Evolutionary conservation across 1,140 invertebrate species (phyloP), one percentile per base, ranked within the genome.

Genomic region (Oedothorax gibbosus): DNA sequence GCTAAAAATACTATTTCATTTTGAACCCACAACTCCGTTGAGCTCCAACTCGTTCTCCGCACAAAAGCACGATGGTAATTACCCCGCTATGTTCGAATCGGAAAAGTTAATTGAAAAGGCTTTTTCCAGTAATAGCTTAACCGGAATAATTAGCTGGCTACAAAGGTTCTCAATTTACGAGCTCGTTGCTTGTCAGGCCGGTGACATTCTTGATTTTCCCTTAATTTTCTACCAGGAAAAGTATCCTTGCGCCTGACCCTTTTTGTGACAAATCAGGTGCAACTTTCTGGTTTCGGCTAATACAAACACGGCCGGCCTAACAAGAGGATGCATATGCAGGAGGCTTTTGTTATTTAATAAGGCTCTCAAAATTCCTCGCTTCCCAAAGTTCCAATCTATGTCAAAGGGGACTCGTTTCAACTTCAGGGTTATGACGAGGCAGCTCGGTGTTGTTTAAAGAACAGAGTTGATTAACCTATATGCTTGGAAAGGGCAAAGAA

Each of bases 281-380:
- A 73, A 82, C 66, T 75, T 84, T 84, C 81, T 64, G 57, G 71
- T 84, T 84, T 82, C 21, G 51, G 71, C 81, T 84, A 75, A 64
- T 84, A 73, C 81, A 82, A 82, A 73, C 80, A 73, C 64, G 49
- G 72, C 51, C 64, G 49, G 72, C 51, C 14, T 20, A 66, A 66
- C 18, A 57, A 35, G 51, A 54, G 56, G 35, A 18, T 57, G 81
- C 72, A 84, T 84, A 84, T 84, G 75, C 81, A 84, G 81, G 50
- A 76, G 81, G 62, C 15, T 84, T 84, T 84, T 84, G 81, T 84
- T 84, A 84, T 84, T 84, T 84, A 84, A 84, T 84, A 84, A 84
- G 72, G 81, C 81, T 84, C 81, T 84, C 81, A 84, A 84, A 84
- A 84, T 84, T 84, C 81, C 81, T 18, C 72, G 72, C 71, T 84